Evolutionary conservation across 2,888 invertebrate genomes (phyloP).

Genomic region (Dryocosmus kuriphilus): DNA sequence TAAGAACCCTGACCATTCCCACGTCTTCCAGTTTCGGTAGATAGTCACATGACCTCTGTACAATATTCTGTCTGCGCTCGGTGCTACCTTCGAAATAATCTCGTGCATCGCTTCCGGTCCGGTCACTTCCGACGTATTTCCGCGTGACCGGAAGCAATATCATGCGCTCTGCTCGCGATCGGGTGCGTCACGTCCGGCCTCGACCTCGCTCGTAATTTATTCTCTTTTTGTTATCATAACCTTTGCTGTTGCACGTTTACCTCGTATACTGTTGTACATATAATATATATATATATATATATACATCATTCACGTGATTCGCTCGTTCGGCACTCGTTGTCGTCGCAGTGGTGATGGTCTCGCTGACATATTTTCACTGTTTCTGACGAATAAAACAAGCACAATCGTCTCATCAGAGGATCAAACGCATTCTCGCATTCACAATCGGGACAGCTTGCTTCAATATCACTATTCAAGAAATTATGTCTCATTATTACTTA

Average conservation of each 20-base stretch:
- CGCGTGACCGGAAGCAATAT: conserved; percentile 38
- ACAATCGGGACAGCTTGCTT: not conserved
- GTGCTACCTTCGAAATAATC: conserved; percentile 38
- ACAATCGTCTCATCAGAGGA: conserved; percentile 20
- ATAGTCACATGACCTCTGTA: conserved; percentile 45
- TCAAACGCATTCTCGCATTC: conserved; percentile 35
- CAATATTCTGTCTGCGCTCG: conserved; percentile 16
- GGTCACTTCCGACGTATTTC: conserved; percentile 37
- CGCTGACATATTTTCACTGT: conserved; percentile 4
- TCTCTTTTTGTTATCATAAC: conserved; percentile 40
- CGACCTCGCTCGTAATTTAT: conserved; percentile 40
- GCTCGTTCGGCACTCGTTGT: conserved; percentile 51
- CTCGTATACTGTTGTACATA: conserved; percentile 30
- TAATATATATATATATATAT: not conserved
- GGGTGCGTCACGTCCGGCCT: conserved; percentile 35
- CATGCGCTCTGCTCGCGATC: conserved; percentile 36
- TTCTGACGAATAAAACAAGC: conserved; percentile 10
- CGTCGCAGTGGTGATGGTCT: conserved; percentile 28
- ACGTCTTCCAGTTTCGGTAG: conserved; percentile 66
- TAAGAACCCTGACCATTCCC: conserved; percentile 52
- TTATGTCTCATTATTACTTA: not conserved
- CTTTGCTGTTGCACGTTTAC: conserved; percentile 38
- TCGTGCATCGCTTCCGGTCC: conserved; percentile 32
- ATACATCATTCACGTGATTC: conserved; percentile 26
- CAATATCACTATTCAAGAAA: not conserved